These are phyloP conservation scores for Matsumyia berberina DNA, from an alignment of 2,888 invertebrate species.

Conservation along the genomic window DNA sequence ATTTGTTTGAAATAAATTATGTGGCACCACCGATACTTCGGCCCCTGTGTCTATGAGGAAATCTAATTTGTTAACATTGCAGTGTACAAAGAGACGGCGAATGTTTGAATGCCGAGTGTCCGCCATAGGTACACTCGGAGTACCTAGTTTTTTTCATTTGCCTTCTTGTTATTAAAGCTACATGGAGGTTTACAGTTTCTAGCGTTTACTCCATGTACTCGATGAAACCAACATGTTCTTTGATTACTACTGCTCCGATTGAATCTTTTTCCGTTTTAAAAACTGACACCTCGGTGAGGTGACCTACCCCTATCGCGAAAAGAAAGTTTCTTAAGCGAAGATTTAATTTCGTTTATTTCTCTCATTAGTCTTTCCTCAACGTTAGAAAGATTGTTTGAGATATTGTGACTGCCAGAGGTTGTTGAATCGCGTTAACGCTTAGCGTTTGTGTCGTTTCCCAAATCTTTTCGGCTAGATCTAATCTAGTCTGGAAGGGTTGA, in stretches of 20 bases:
- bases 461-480: conserved; percentile 20
- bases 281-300: too few relatives aligned
- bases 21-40: conserved; percentile 7
- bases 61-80: neutral
- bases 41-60: conserved; percentile 20
- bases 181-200: neutral
- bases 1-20: neutral
- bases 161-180: neutral
- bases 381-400: conserved; percentile 1
- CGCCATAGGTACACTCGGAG: conserved; percentile 6
- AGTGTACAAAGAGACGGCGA: conserved; percentile 24
- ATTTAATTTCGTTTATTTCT: conserved; percentile 10
- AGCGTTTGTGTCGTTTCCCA: conserved; percentile 22
- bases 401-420: too few relatives aligned
- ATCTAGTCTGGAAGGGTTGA: conserved; percentile 25
- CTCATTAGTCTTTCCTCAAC: conserved; percentile 4
- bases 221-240: conserved; percentile 2
- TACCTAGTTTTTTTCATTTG: conserved; percentile 6
- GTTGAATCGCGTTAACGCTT: too few relatives aligned
- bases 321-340: neutral
- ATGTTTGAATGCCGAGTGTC: conserved; percentile 2
- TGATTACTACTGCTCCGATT: neutral
- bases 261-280: too few relatives aligned
- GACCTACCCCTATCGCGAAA: too few relatives aligned
- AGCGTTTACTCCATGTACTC: neutral